These are phyloP conservation scores for Eptatretus atami DNA, from an alignment of 2,797 vertebrate species.

Conservation along the genomic window DNA sequence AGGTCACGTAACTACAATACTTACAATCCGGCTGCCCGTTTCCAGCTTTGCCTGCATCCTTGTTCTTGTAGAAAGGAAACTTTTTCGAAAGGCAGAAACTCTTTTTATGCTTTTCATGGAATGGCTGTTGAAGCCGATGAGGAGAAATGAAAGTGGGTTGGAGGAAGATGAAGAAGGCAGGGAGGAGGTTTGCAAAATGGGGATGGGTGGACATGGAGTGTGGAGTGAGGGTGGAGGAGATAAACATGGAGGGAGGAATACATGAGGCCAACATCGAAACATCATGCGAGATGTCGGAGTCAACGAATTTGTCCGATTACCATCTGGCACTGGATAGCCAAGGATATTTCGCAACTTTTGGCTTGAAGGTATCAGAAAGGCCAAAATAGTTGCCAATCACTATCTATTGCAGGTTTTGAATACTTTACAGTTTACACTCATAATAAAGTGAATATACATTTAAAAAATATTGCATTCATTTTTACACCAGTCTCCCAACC, in stretches of 20 bases:
- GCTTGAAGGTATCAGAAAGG: too few relatives aligned
- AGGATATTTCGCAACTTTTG: too few relatives aligned
- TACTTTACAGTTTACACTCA: too few relatives aligned
- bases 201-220: constrained; percentile 40
- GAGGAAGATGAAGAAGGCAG: constrained; percentile 17
- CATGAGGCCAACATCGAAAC: too few relatives aligned
- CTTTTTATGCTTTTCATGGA: constrained; percentile 99
- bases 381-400: too few relatives aligned
- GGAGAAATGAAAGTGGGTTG: constrained; percentile 19
- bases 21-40: constrained; percentile 93
- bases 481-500: too few relatives aligned
- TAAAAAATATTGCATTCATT: too few relatives aligned
- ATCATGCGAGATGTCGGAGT: too few relatives aligned
- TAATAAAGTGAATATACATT: too few relatives aligned
- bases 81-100: constrained; percentile 88
- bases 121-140: constrained; percentile 87
- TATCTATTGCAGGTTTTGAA: too few relatives aligned
- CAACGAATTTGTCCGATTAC: too few relatives aligned
- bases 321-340: too few relatives aligned
- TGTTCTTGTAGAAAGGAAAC: constrained; percentile 99
- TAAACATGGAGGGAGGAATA: background rate
- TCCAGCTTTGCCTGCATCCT: constrained; percentile 84
- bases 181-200: constrained; percentile 34
- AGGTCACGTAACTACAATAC: constrained; percentile 19
- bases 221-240: constrained; percentile 18